Conservation (phyloP, 2,113 vertebrate species). For the Trogon melanurus region DNA sequence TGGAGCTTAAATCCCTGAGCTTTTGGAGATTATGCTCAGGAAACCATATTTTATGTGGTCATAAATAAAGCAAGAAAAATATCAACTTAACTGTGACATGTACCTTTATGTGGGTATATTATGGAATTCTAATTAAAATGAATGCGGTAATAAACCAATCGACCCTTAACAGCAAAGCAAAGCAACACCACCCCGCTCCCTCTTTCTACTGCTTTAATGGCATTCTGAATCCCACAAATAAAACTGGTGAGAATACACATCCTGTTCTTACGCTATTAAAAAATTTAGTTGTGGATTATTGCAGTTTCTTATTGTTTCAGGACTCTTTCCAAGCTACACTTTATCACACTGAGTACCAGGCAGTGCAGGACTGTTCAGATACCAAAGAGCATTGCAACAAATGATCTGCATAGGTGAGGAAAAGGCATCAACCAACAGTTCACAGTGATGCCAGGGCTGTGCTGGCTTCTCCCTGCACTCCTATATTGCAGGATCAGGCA, state of each 20-base stretch:
- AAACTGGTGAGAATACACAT: conserved; percentile 52
- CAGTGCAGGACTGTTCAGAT: not conserved
- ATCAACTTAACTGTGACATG: conserved; percentile 45
- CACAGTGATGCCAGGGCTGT: fast-evolving
- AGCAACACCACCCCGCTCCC: not conserved
- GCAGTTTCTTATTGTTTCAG: conserved; percentile 60
- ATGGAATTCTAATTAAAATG: conserved; percentile 72
- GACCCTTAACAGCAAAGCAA: conserved; percentile 34
- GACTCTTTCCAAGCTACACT: conserved; percentile 51
- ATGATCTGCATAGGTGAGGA: not conserved
- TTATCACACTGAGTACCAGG: conserved; percentile 27
- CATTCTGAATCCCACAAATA: conserved; percentile 64
- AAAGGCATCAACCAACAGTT: not conserved
- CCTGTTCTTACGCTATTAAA: conserved; percentile 48
- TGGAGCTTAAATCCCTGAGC: conserved; percentile 62
- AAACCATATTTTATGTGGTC: conserved; percentile 70
- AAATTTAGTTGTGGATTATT: conserved; percentile 30
- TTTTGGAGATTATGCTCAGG: conserved; percentile 64
- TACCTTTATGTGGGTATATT: conserved; percentile 68
- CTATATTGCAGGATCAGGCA: not conserved
- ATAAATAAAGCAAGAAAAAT: conserved; percentile 74
- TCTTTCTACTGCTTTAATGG: conserved; percentile 31
- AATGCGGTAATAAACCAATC: conserved; percentile 61
- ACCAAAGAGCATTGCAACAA: not conserved
- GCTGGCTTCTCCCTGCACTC: not conserved